Evolutionary conservation across 2,797 vertebrate species (phyloP).

Genomic region (Lutra lutra): DNA sequence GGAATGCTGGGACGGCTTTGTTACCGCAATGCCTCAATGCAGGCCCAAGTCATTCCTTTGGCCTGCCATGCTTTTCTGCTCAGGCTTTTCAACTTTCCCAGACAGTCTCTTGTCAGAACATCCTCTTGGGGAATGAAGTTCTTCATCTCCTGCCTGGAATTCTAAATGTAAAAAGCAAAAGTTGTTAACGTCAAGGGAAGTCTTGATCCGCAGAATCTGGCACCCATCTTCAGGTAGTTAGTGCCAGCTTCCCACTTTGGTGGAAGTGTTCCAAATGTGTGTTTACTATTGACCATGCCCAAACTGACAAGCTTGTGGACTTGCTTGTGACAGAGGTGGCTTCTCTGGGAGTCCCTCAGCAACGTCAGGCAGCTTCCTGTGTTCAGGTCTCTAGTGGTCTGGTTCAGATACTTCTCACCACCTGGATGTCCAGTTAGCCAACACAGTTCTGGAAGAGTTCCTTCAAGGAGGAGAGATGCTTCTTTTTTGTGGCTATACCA

Average conservation of each 20-base stretch:
- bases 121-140: neutral
- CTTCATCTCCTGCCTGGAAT: neutral
- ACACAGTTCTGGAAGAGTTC: neutral
- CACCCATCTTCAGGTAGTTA: neutral
- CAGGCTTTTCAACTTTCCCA: neutral
- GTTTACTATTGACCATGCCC: neutral
- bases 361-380: neutral
- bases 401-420: neutral
- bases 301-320: rapidly evolving
- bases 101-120: constrained; percentile 13
- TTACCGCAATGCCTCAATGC: neutral
- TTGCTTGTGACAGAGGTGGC: neutral
- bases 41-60: neutral
- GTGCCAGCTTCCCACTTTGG: neutral
- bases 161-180: neutral
- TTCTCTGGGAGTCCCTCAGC: neutral
- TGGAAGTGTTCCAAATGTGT: neutral
- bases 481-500: neutral
- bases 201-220: neutral
- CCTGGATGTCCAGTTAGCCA: neutral
- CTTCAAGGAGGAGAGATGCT: too few relatives aligned
- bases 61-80: neutral
- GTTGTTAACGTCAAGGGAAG: neutral
- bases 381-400: neutral
- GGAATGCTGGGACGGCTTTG: neutral